phyloP scores from a whole-genome alignment of 2,113 vertebrate species.

The Narcine bancroftii region DNA sequence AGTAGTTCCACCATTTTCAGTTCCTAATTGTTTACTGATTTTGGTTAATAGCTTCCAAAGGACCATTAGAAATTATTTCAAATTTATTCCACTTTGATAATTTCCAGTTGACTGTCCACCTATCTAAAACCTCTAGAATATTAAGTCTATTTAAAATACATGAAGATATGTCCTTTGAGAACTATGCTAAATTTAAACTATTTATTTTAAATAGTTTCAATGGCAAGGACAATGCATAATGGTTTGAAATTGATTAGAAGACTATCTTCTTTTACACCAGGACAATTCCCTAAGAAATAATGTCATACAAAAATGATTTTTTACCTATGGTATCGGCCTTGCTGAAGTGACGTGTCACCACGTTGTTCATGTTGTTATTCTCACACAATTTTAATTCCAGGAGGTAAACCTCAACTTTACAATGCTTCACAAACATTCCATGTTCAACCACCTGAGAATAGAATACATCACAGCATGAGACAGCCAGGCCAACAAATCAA shows the following conservation, averaged over 20 bases:
- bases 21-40: background rate
- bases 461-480: background rate
- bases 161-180: background rate
- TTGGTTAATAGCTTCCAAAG: background rate
- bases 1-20: no score
- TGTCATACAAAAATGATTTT: constrained; percentile 37
- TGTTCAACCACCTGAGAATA: constrained; percentile 81
- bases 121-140: background rate
- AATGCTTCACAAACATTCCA: constrained; percentile 94
- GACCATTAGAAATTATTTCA: background rate
- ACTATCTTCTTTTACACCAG: background rate
- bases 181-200: background rate
- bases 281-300: background rate
- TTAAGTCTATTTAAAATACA: background rate
- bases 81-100: background rate
- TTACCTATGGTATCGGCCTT: constrained; percentile 92
- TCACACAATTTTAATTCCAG: constrained; percentile 88
- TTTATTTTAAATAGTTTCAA: background rate
- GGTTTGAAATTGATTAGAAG: background rate
- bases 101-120: background rate
- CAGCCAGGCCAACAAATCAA: background rate
- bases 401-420: constrained; percentile 94
- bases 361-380: constrained; percentile 74
- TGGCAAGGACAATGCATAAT: background rate
- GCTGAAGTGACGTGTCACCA: constrained; percentile 83